Evolutionary conservation across 2,113 vertebrate genomes (phyloP), one percentile per base, ranked within the genome.

Genomic region (Bucco capensis): DNA sequence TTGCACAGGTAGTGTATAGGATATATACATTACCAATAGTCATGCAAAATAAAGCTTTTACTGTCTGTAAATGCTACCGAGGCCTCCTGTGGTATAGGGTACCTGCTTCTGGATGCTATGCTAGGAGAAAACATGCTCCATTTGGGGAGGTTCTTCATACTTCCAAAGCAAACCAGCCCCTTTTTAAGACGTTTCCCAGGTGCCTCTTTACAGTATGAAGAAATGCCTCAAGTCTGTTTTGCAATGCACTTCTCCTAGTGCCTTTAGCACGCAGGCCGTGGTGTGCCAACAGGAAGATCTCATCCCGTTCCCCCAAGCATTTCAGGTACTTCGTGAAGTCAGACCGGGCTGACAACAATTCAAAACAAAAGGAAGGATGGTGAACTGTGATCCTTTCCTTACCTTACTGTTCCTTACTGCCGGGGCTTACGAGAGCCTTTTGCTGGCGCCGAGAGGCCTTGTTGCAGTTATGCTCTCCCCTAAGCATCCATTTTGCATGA

Each of bases 391-490:
- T 24, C 23, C 38, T 28, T 17, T 14, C 31, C 58, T 49, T 46
- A 27, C 38, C 71, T 51, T 12, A 2, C 19, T 6, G 35, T 8
- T 35, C 15, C 58, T 61, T 57, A 5, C 31, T 21, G 27, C 53
- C 7, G 16, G 38, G 47, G 25, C 22, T 33, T 5, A 22, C 7
- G 19, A 40, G 14, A 73, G 27, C n/a, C 7, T 42, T 70, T 23
- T 2, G 22, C n/a, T 6, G 54, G 40, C 0, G 8, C 0, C 2
- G 2, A 31, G 38, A 37, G 60, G 27, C 58, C 30, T 58, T 3
- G 1, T 9, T 4, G 12, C 1, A 1, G 25, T 1, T 6, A 23
- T 0, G 14, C 46, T 46, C 11, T 50, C 25, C 33, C 42, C 30
- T 40, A 9, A 14, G 31, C 5, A 27, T 38, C 19, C 10, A 5